Evolutionary conservation across 2,113 vertebrate species (phyloP).

Genomic region (Hystrix cristata): DNA sequence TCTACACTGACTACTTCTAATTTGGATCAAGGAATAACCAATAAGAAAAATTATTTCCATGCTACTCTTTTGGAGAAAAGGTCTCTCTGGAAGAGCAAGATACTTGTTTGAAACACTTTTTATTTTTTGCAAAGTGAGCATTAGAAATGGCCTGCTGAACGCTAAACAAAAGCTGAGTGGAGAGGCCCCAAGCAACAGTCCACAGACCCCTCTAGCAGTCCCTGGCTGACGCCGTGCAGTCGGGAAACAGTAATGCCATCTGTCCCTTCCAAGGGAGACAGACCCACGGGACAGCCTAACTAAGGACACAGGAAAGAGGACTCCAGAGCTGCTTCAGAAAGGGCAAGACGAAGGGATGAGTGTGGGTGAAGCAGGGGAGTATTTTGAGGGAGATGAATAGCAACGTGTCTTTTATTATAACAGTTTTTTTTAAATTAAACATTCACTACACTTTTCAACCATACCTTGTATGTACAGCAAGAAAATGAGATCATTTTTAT

Average conservation of each 20-base stretch:
- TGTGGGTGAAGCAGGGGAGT: neutral
- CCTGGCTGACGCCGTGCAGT: neutral
- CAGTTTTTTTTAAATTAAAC: neutral
- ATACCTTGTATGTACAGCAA: neutral
- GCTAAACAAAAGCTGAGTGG: neutral
- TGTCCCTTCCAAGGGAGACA: neutral
- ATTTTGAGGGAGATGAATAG: neutral
- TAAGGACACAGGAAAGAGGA: neutral
- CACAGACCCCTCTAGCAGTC: neutral
- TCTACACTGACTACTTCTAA: neutral
- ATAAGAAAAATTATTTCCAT: constrained; percentile 32
- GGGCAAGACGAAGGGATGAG: neutral
- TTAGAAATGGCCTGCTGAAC: constrained; percentile 6
- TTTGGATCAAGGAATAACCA: constrained; percentile 23
- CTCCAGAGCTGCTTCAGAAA: neutral
- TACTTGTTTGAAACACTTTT: neutral
- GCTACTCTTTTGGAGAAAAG: constrained; percentile 15
- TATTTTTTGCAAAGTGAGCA: constrained; percentile 28
- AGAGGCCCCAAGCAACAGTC: neutral
- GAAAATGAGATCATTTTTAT: neutral
- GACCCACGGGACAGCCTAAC: neutral
- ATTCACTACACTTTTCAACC: neutral
- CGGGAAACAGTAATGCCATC: neutral
- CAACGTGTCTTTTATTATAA: neutral
- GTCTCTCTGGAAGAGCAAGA: neutral